These are phyloP conservation scores for Drosophila fuyamai DNA, from an alignment of 1,140 invertebrate species.

Conservation along the genomic window DNA sequence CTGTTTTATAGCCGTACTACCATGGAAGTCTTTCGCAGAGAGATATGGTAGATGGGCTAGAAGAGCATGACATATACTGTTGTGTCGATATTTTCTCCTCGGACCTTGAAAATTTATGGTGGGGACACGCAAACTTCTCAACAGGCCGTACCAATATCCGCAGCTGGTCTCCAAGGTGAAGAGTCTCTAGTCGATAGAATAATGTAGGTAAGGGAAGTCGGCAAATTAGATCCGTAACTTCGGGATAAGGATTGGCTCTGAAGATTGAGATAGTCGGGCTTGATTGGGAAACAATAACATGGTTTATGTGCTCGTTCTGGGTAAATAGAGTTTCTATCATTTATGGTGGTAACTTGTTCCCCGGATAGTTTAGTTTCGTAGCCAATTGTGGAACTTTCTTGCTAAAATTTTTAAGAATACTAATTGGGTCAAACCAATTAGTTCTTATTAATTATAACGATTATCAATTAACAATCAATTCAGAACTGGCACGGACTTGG, in stretches of 20 bases:
- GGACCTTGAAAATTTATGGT: conserved; percentile 43
- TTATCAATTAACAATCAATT: too few relatives aligned
- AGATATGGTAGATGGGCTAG: conserved; percentile 14
- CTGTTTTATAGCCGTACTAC: conserved; percentile 19
- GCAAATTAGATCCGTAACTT: conserved; percentile 93
- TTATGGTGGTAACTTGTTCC: too few relatives aligned
- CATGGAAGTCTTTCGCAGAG: conserved; percentile 12
- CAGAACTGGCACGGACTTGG: too few relatives aligned
- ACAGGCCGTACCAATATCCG: conserved; percentile 62
- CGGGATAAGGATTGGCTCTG: conserved; percentile 59
- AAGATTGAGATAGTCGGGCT: neutral
- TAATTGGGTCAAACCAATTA: too few relatives aligned
- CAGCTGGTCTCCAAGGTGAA: conserved; percentile 95
- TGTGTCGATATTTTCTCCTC: conserved; percentile 7
- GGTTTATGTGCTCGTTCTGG: too few relatives aligned
- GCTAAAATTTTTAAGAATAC: too few relatives aligned
- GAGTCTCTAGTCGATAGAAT: conserved; percentile 95
- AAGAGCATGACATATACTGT: conserved; percentile 19
- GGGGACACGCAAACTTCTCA: conserved; percentile 51
- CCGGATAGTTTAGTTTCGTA: too few relatives aligned
- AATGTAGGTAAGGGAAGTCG: conserved; percentile 94
- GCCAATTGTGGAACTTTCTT: too few relatives aligned
- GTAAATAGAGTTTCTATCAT: too few relatives aligned
- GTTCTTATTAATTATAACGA: too few relatives aligned
- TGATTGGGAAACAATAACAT: neutral